Conservation (phyloP, 2,113 vertebrate genomes). For the Camelus dromedarius region DNA sequence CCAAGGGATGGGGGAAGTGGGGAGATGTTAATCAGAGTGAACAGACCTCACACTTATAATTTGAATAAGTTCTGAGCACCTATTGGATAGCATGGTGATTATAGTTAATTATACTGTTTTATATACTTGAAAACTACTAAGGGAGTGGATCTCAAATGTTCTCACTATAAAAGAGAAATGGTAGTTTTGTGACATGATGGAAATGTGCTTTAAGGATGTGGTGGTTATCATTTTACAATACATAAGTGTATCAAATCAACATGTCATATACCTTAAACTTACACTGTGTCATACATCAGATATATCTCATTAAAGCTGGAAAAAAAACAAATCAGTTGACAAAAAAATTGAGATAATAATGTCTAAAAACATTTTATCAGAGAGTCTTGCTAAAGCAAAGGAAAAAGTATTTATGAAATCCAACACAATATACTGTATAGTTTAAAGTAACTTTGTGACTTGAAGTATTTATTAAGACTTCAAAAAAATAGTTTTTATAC, state of each 20-base stretch:
- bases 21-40: neutral
- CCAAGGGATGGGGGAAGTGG: neutral
- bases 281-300: neutral
- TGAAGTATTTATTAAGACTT: conserved; percentile 33
- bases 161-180: neutral
- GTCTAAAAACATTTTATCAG: conserved; percentile 24
- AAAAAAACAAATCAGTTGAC: neutral
- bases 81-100: neutral
- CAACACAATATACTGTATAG: neutral
- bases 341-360: neutral
- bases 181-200: neutral
- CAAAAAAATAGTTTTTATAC: conserved; percentile 21
- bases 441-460: conserved; percentile 44
- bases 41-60: neutral
- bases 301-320: neutral
- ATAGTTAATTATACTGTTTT: neutral
- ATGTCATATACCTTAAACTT: neutral
- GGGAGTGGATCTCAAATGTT: neutral
- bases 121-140: neutral
- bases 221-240: neutral
- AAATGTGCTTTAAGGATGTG: neutral
- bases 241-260: neutral
- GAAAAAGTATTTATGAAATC: neutral
- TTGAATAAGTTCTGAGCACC: neutral
- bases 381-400: neutral